Evolutionary conservation across 2,113 vertebrate genomes (phyloP), one percentile per base, ranked within the genome.

Genomic region (Mus musculus): DNA sequence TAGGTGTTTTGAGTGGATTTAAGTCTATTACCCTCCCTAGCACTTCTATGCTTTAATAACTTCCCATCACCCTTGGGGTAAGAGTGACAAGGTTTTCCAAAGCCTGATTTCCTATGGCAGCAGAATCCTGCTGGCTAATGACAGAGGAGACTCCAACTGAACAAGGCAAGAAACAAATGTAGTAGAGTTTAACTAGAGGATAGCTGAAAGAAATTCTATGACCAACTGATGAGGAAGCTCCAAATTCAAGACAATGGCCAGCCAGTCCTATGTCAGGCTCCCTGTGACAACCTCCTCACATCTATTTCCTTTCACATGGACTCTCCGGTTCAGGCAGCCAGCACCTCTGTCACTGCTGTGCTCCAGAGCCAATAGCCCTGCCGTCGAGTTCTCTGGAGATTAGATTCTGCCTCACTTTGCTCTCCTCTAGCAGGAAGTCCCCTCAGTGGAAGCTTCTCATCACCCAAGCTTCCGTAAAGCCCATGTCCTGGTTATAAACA

Each of bases 211-310:
- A 24, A 78, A 88, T 16, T 80, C 56, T 20, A 6, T 36, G 20
- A 61, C 12, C 77, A 49, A 69, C 3, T n/a, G 28, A 59, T 61
- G 59, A 39, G 73, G 26, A 22, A 17, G 12, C 16, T 69, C 54
- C 28, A 1, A 0, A 24, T 36, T n/a, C 26, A 24, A 36, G n/a
- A 65, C 8, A 87, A 73, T 1, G 24, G 16, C 33, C 76, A 71
- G 61, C 42, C 76, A 71, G 54, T 3, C 12, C 36, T 61, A 22
- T 3, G 8, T 22, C 17, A 17, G 17, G 36, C 30, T 33, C 54
- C 39, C 36, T 3, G 0, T 0, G 5, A 82, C 52, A 39, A 49
- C 17, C n/a, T 24, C 36, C 28, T 20, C 6, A 36, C 4, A 6
- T 30, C 13, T 3, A 4, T 30, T 9, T 5, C 26, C 42, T 54